Evolutionary conservation across 2,888 invertebrate species (phyloP), one percentile per base, ranked within the genome.

Genomic region (Charanyca ferruginea): DNA sequence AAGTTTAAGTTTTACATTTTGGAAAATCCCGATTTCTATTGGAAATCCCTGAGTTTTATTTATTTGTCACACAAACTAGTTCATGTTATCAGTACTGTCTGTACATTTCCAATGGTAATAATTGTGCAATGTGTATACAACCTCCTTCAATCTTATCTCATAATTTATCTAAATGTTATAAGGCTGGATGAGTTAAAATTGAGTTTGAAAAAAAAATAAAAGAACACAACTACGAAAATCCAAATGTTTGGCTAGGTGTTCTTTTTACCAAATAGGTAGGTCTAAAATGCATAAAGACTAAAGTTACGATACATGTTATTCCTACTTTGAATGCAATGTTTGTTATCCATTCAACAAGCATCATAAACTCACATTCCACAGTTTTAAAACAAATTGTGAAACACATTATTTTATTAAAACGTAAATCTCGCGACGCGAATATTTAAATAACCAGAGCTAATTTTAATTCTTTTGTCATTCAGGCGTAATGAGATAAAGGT

Each of bases 401-500:
- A 76, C 52, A 52, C 20, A 60, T 54, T 25, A 54, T 38, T 54
- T 11, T 28, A 53, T 2, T 18, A 49, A 42, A 66, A 53, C 61
- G 61, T 32, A 73, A 61, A 66, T 20, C 42, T 25, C n/a, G 32
- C 18, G 38, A 47, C 22, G 41, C 18, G 45, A 32, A 55, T 11
- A 18, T 35, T 20, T 35, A 42, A 60, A 72, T 62, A 42, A 38
- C 41, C 57, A 54, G 32, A 18, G 54, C 74, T 75, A 75, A 66
- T 66, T 78, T 62, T 78, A 78, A 62, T 78, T 59, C 42, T 67
- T 77, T 72, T 82, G 67, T 67, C 66, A 69, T 59, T 49, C 66
- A 51, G 16, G 23, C 54, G 57, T 61, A 72, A 53, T 60, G 64
- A 66, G 62, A 58, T 74, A 68, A 48, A 72, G 32, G n/a, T 64